Evolutionary conservation across 2,888 invertebrate genomes (phyloP).

Genomic region (Chrysotoxum bicinctum): DNA sequence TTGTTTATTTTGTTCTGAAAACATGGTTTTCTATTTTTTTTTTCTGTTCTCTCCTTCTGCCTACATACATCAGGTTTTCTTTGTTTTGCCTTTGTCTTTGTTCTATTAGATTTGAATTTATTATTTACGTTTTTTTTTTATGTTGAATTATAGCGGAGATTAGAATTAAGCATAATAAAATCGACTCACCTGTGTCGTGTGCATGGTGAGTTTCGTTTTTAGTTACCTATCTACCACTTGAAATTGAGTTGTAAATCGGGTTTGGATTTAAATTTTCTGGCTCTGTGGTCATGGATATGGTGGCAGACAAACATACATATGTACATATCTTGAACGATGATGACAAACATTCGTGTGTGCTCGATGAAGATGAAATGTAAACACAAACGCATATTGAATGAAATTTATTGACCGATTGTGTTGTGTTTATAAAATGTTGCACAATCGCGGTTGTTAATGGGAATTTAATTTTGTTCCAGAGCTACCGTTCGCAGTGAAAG

Average conservation of each 20-base stretch:
- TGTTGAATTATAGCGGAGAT: conserved; percentile 42
- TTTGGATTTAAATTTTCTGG: conserved; percentile 23
- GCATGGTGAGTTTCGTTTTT: conserved; percentile 38
- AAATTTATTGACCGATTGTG: conserved; percentile 41
- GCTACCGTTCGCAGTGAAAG: conserved; percentile 1
- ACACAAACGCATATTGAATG: conserved; percentile 51
- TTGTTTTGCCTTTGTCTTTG: conserved; percentile 25
- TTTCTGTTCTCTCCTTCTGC: conserved; percentile 7
- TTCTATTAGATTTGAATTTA: conserved; percentile 43
- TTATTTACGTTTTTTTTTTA: conserved; percentile 53
- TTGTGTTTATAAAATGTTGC: conserved; percentile 8
- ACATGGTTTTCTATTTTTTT: conserved; percentile 61
- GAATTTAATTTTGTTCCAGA: neutral
- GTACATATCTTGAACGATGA: neutral
- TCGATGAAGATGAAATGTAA: conserved; percentile 19
- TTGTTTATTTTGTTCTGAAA: conserved; percentile 66
- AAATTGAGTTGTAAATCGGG: conserved; percentile 12
- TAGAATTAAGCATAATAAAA: conserved; percentile 4
- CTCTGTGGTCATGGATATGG: neutral
- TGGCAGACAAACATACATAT: neutral
- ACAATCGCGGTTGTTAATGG: conserved; percentile 26
- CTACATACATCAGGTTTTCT: neutral
- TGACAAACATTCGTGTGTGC: conserved; percentile 45
- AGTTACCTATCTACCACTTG: neutral
- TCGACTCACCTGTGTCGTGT: conserved; percentile 50